Evolutionary conservation across 2,888 invertebrate genomes (phyloP), one percentile per base, ranked within the genome.

Genomic region (Epinotia demarniana): DNA sequence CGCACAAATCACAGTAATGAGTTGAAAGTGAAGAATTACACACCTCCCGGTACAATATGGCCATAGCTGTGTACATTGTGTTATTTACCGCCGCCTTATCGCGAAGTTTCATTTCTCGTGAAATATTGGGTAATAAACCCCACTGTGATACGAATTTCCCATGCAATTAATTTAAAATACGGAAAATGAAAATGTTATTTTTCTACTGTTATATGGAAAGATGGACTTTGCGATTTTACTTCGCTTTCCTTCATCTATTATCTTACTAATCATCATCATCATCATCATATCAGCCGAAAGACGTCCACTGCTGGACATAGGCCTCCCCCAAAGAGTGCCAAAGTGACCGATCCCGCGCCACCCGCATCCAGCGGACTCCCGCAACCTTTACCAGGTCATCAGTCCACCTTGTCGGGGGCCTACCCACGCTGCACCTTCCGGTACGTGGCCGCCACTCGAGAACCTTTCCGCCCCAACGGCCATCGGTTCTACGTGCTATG

Each of bases 21-120:
- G 16, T 61, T 12, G 3, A 12, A 19, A 61, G 67, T 67, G 67
- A 73, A 73, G 33, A 55, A 73, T 73, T 73, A 66, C 58, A 63
- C 64, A 16, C 67, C 49, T 19, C 64, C 72, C 57, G 53, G 33
- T 62, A 68, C 74, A 75, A 77, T 75, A 71, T 71, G 49, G 72
- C 60, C 33, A 18, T 67, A 49, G 63, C 75, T 71, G 71, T 63
- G 66, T 71, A 75, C 71, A 71, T 46, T 62, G 27, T 70, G 57
- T 75, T 81, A 83, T 83, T 83, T 82, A 84, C 85, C 80, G 84
- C 23, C 62, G 49, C 74, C 64, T 80, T 86, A 84, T 86, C 86
- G 78, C 75, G 77, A 81, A 80, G 77, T 80, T 84, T 85, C 85
- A 83, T 83, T 80, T 70, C 80, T 69, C 68, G 75, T 77, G 78